Conservation (phyloP, 2,797 vertebrate species). For the Gouania willdenowi region DNA sequence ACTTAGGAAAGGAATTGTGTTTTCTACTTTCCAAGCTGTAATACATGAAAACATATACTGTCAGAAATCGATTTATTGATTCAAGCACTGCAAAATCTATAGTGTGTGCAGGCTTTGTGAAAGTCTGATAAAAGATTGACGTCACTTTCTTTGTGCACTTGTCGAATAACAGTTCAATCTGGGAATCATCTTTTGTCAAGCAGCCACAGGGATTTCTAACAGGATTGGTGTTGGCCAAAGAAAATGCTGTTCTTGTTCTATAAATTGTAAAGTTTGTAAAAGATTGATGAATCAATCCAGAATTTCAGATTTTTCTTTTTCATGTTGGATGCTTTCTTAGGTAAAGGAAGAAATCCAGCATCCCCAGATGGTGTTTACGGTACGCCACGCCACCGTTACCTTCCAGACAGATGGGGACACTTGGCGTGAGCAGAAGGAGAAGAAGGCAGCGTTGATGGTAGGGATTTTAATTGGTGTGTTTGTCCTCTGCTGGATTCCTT, state of each 20-base stretch:
- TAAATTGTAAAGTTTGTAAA: constrained; percentile 3
- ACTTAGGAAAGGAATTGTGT: too few relatives aligned
- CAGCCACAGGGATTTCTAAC: too few relatives aligned
- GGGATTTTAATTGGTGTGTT: constrained; percentile 95
- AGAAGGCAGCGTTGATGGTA: constrained; percentile 91
- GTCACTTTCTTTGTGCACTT: constrained; percentile 36
- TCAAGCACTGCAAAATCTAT: too few relatives aligned
- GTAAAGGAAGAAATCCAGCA: constrained; percentile 82
- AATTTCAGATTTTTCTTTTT: constrained; percentile 13
- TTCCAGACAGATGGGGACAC: constrained; percentile 92
- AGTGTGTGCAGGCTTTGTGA: too few relatives aligned
- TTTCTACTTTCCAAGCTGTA: too few relatives aligned
- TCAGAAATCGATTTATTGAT: too few relatives aligned
- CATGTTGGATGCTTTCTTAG: constrained; percentile 60
- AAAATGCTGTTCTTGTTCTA: constrained; percentile 8
- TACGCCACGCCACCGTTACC: constrained; percentile 85
- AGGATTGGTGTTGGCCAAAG: neutral
- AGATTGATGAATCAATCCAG: constrained; percentile 2
- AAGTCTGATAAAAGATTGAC: too few relatives aligned
- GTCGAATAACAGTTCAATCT: constrained; percentile 24
- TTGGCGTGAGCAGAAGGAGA: constrained; percentile 95
- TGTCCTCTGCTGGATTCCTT: constrained; percentile 95
- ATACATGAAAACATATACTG: too few relatives aligned
- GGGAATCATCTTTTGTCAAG: neutral
- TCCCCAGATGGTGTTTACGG: constrained; percentile 88